Evolutionary conservation across 2,113 vertebrate genomes (phyloP), one percentile per base, ranked within the genome.

Genomic region (Silurus asotus): DNA sequence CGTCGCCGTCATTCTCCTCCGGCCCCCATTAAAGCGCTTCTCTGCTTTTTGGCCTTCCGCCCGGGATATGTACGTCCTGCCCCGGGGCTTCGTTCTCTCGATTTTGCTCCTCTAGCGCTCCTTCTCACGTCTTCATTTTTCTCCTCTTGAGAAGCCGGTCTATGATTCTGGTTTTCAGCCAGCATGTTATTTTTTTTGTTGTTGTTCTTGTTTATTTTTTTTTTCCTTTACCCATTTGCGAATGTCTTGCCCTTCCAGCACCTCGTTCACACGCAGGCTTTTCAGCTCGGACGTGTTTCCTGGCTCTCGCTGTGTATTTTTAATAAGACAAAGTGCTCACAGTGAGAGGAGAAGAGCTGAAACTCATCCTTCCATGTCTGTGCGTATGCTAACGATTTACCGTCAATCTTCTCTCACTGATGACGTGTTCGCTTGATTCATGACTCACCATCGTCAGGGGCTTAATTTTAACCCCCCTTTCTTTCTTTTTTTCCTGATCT

Each of bases 1-100:
- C 62, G 45, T 28, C 15, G n/a, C 75, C 13, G 20, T 82, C 82
- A 75, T 56, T 53, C 53, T 76, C 56, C 53, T 80, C 74, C 4
- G 19, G 56, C 56, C 77, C 37, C 86, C 75, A 77, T 89, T 84
- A 83, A 64, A 84, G 78, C 70, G 69, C 67, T 83, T 62, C 49
- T 59, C 28, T 59, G 62, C 77, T 87, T 85, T 85, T 88, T 86
- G 87, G 78, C 83, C n/a, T 65, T 76, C 81, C 82, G 86, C 89
- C 89, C 62, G 20, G 84, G 67, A 77, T 81, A 88, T 90, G 88
- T 86, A 84, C 64, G 49, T 82, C 79, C 65, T 48, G 72, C 77
- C 81, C 62, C n/a, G 62, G 62, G 77, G 86, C 81, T 90, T 77
- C 59, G 59, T 48, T 81, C 53, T 78, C 76, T 61, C 56, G 67